Base-by-base conservation (phyloP, 2,113 vertebrate species). In the Podarcis muralis region DNA sequence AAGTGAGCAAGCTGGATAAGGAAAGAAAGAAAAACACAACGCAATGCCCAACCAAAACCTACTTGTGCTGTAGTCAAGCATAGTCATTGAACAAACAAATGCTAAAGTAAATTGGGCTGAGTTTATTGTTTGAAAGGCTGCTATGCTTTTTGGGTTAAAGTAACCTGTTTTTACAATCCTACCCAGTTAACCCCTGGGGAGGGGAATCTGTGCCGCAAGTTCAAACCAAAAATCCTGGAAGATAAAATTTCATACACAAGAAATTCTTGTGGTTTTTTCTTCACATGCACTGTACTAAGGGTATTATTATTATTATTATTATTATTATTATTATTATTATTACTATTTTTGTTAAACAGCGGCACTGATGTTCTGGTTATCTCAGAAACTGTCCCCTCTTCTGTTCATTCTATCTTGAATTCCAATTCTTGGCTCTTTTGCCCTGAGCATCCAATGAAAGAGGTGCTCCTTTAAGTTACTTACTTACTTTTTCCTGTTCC, bases 21-120 rank as follows among this genome's bases (percentile, higher is more conserved):
- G 81, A 72, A 68, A 83, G 62, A 79, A 23, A 20, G 35, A 1
- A 1, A 18, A 27, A 89, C 91, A 95, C 86, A 40, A 90, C 74
- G 3, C 71, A 87, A 83, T 68, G 87, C 84, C 66, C 88, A 91
- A 77, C 80, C 65, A 90, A 92, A 74, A 78, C 85, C 16, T 2
- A 81, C 81, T 40, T 27, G 32, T 82, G 57, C 59, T 90, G 27
- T 69, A 90, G 66, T 68, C 40, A 84, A 89, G 71, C 43, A 57
- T 20, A 90, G 66, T 30, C 76, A 30, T 18, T 0, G 20, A 90
- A 85, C 48, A 83, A 92, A 76, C 32, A 92, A 92, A 20, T 79
- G 81, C 82, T 86, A 59, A n/a, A 85, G 71, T 71, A 93, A 89
- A 35, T 74, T 37, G 57, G 48, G 88, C 25, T 68, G 57, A 91